Percentiles rank a stretch among this genome's conserved stretches.
These are phyloP conservation scores for Catonia carolina DNA, from an alignment of 2,888 invertebrate genomes.

Conservation along the genomic window DNA sequence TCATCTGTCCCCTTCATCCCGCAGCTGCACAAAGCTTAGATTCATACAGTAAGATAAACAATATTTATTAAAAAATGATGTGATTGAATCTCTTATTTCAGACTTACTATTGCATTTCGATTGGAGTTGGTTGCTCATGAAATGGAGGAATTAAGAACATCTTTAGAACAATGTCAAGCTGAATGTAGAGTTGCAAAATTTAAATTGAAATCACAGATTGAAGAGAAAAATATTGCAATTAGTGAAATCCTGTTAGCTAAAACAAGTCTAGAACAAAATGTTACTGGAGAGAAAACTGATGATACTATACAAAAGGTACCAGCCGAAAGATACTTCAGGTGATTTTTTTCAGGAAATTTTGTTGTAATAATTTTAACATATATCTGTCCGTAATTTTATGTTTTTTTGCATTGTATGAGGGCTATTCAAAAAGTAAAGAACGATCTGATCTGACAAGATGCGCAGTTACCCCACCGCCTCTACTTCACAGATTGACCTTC, in stretches of 20 bases:
- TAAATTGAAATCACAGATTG: neutral
- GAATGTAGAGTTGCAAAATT: neutral
- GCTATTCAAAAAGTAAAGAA: no score
- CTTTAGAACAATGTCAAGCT: neutral
- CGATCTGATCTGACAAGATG: no score
- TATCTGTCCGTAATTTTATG: no score
- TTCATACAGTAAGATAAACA: no score
- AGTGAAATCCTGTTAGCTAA: neutral
- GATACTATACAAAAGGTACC: neutral
- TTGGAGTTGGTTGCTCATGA: neutral
- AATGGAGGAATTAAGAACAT: neutral
- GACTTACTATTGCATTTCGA: neutral
- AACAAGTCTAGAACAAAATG: neutral
- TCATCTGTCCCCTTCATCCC: no score
- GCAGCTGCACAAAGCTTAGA: no score
- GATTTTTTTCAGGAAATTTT: neutral
- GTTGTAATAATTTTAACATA: neutral
- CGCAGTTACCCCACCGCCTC: no score
- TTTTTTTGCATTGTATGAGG: no score
- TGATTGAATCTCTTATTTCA: neutral
- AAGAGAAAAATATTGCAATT: neutral
- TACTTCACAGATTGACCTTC: no score
- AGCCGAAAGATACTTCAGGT: slow-evolving; percentile 3
- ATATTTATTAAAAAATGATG: no score
- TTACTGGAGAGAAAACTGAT: neutral